Conservation (phyloP, 2,888 invertebrate species). For the Psylliodes chrysocephalus region DNA sequence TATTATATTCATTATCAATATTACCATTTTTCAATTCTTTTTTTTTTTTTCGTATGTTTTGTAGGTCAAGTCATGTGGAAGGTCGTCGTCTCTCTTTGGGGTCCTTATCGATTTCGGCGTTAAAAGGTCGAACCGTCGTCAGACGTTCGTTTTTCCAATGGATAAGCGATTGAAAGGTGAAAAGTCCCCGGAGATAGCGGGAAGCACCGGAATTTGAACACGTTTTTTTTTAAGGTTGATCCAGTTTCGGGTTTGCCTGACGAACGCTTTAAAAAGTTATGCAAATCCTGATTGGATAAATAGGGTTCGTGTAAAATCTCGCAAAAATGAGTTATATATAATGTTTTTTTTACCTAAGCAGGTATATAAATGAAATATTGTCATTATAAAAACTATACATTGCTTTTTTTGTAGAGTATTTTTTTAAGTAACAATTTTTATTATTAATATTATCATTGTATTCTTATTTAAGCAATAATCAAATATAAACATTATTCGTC, state of each 20-base stretch:
- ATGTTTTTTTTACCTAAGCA: no score
- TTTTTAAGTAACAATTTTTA: no score
- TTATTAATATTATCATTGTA: no score
- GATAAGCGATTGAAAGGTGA: slow-evolving; percentile 21
- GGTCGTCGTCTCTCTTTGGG: slow-evolving; percentile 30
- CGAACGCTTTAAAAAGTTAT: no score
- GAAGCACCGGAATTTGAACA: background rate
- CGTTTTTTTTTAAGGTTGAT: background rate
- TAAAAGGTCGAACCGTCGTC: slow-evolving; percentile 30
- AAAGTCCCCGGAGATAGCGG: background rate
- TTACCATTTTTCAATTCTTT: slow-evolving; percentile 25
- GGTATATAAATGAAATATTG: no score
- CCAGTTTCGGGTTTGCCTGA: background rate
- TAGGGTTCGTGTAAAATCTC: background rate
- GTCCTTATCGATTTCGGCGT: slow-evolving; percentile 31
- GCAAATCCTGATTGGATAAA: background rate
- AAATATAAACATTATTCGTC: no score
- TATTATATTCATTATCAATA: no score
- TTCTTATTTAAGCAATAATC: no score
- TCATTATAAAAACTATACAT: no score
- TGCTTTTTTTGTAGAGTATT: no score
- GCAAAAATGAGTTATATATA: no score
- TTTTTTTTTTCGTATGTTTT: slow-evolving; percentile 19
- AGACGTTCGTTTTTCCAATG: slow-evolving; percentile 11
- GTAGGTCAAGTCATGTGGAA: slow-evolving; percentile 32